These are phyloP conservation scores for Corvus hawaiiensis DNA, from an alignment of 2,113 vertebrate genomes.

Conservation along the genomic window DNA sequence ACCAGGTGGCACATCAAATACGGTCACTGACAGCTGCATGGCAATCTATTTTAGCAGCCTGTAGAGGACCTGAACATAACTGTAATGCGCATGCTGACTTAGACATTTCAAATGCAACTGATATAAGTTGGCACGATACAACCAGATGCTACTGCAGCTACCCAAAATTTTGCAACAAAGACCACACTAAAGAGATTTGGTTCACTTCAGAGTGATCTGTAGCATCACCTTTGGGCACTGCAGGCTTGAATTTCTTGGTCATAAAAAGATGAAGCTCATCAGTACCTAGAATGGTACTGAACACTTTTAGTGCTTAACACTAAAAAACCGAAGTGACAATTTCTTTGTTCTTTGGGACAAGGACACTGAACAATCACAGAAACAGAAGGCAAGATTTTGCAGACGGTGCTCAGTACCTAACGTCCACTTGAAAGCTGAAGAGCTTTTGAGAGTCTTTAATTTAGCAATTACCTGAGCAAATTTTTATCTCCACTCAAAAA, in stretches of 20 bases:
- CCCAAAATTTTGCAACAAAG: background rate
- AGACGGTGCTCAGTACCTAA: background rate
- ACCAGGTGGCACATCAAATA: background rate
- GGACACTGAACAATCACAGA: background rate
- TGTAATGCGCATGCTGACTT: background rate
- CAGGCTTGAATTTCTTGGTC: background rate
- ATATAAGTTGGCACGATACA: background rate
- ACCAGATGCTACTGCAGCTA: background rate
- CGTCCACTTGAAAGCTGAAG: background rate
- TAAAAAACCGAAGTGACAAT: background rate
- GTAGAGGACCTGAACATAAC: background rate
- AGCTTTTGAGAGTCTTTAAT: background rate
- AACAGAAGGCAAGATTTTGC: background rate
- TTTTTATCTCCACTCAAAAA: background rate
- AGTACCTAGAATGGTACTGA: background rate
- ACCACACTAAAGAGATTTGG: background rate
- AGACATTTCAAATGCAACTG: background rate
- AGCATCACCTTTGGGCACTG: background rate
- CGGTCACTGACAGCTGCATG: background rate
- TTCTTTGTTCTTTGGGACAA: background rate
- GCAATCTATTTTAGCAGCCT: background rate
- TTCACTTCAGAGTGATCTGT: background rate
- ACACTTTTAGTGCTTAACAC: background rate
- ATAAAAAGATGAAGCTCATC: background rate
- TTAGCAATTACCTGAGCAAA: background rate